phyloP scores from a whole-genome alignment of 2,888 invertebrate species.

The Idaea aversata region DNA sequence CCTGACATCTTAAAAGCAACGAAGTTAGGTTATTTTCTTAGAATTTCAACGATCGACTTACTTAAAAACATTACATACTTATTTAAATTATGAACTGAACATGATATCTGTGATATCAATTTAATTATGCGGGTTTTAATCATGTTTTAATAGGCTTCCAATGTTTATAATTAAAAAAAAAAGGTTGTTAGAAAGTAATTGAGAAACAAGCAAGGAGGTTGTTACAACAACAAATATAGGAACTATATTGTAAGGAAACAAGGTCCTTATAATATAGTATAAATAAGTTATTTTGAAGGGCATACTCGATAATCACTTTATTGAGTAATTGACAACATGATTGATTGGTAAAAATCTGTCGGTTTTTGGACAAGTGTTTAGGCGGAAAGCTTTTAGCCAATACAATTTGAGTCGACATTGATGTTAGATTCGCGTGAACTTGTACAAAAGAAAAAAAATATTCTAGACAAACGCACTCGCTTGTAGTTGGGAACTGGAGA shows the following conservation, averaged over 20 bases:
- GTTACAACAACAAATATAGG: too few species aligned
- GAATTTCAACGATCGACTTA: too few species aligned
- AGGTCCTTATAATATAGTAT: not conserved
- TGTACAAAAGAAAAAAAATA: not conserved
- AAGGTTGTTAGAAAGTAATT: too few species aligned
- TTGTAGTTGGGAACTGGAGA: not conserved
- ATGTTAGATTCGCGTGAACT: not conserved
- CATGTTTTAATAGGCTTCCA: too few species aligned
- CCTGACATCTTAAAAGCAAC: constrained; percentile 28
- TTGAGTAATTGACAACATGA: not conserved
- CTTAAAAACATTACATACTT: too few species aligned
- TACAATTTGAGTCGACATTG: not conserved
- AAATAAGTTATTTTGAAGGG: not conserved
- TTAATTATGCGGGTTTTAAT: too few species aligned
- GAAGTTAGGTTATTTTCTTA: too few species aligned
- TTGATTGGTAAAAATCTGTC: not conserved
- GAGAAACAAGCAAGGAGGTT: too few species aligned
- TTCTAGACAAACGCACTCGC: not conserved
- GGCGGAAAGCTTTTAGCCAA: not conserved
- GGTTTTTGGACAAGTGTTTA: not conserved
- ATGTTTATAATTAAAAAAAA: too few species aligned
- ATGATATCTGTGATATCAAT: too few species aligned
- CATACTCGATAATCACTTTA: not conserved
- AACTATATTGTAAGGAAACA: constrained; percentile 9
- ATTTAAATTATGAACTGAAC: too few species aligned